Evolutionary conservation across 1,140 invertebrate genomes (phyloP).

Genomic region (Triops cancriformis): DNA sequence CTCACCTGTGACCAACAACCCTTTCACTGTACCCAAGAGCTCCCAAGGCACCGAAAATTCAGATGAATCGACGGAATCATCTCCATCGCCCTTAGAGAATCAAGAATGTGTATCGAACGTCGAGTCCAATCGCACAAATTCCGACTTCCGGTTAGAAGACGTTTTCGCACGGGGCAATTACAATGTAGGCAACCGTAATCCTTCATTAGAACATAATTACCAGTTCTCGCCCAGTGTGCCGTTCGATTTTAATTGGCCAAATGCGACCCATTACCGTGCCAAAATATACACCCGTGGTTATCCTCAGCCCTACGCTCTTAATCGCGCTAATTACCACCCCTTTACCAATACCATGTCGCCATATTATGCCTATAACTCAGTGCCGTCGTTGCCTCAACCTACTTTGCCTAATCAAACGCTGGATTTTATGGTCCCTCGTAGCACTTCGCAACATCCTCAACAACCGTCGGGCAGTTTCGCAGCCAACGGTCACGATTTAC

Average conservation of each 20-base stretch:
- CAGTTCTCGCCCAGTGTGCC: neutral
- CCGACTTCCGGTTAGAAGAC: neutral
- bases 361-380: neutral
- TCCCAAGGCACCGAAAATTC: neutral
- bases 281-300: neutral
- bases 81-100: neutral
- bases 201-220: neutral
- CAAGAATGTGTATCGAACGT: neutral
- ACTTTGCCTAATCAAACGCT: neutral
- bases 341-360: neutral
- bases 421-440: neutral
- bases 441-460: neutral
- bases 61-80: neutral
- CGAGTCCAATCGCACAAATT: neutral
- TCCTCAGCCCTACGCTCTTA: neutral
- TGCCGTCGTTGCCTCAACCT: neutral
- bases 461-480: neutral
- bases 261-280: neutral
- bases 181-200: neutral
- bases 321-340: neutral
- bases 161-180: neutral
- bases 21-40: neutral
- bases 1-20: neutral
- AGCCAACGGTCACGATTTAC: neutral
- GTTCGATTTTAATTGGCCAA: conserved; percentile 3